Evolutionary conservation across 1,140 invertebrate genomes (phyloP).

Genomic region (Luehdorfia chinensis): DNA sequence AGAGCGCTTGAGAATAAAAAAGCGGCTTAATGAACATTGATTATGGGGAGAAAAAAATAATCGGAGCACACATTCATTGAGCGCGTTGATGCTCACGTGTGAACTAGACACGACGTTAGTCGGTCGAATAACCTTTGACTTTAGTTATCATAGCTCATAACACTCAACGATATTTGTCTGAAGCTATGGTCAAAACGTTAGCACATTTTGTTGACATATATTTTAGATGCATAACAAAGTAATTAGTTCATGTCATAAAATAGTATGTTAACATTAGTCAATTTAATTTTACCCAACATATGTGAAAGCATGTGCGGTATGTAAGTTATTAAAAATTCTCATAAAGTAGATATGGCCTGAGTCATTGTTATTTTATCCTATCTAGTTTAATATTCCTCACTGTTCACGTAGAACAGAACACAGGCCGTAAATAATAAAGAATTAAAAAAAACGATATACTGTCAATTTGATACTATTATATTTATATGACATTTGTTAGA

Average conservation of each 20-base stretch:
- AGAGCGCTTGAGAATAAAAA: conserved; percentile 35
- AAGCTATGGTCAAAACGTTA: too few relatives aligned
- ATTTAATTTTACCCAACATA: too few relatives aligned
- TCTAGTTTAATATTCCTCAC: not conserved
- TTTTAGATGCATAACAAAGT: too few relatives aligned
- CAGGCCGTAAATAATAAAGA: too few relatives aligned
- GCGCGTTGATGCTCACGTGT: not conserved
- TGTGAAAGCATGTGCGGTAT: conserved; percentile 8
- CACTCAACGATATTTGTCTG: too few relatives aligned
- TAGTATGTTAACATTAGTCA: too few relatives aligned
- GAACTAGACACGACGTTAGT: conserved; percentile 31
- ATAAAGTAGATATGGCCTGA: not conserved
- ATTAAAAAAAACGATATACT: too few relatives aligned
- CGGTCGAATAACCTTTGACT: conserved; percentile 35
- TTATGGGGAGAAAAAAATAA: conserved; percentile 33
- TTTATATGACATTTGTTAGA: too few relatives aligned
- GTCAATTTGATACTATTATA: too few relatives aligned
- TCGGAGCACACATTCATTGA: conserved; percentile 28
- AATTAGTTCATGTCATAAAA: too few relatives aligned
- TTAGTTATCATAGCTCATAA: conserved; percentile 18
- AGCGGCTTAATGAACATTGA: conserved; percentile 40
- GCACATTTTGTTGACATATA: too few relatives aligned
- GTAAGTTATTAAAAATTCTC: not conserved
- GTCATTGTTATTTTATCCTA: not conserved
- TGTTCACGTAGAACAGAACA: too few relatives aligned